These are phyloP conservation scores for Ophiodon elongatus DNA, from an alignment of 2,113 vertebrate species.

Conservation along the genomic window DNA sequence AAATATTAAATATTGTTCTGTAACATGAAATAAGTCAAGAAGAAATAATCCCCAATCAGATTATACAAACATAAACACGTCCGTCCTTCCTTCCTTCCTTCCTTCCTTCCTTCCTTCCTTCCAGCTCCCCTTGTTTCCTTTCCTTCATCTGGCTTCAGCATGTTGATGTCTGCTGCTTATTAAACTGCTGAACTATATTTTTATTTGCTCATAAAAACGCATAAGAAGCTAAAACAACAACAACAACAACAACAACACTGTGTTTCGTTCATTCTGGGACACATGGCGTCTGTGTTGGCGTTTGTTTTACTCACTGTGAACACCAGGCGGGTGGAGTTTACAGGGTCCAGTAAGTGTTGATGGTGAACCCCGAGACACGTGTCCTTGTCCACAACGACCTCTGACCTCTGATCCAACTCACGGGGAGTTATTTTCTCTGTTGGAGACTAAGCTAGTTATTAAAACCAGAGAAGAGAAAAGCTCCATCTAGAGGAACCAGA, in stretches of 20 bases:
- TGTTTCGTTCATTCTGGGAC: slow-evolving; percentile 8
- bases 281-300: background rate
- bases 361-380: no score
- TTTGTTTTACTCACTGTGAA: background rate
- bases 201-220: background rate
- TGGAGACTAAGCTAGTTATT: no score
- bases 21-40: no score
- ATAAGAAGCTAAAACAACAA: background rate
- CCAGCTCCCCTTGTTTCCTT: background rate
- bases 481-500: no score
- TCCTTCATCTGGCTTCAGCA: background rate
- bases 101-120: background rate
- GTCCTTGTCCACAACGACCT: no score
- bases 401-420: no score
- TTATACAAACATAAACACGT: background rate
- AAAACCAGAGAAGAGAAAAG: no score
- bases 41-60: background rate
- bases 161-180: slow-evolving; percentile 5
- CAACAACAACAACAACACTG: no score
- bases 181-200: slow-evolving; percentile 4
- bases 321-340: slow-evolving; percentile 20
- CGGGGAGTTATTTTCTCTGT: no score
- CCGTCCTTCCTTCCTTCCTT: no score
- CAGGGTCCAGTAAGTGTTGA: no score
- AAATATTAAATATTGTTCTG: no score